Conservation (phyloP, 2,888 invertebrate species). For the Leptarthrus brevirostris region DNA sequence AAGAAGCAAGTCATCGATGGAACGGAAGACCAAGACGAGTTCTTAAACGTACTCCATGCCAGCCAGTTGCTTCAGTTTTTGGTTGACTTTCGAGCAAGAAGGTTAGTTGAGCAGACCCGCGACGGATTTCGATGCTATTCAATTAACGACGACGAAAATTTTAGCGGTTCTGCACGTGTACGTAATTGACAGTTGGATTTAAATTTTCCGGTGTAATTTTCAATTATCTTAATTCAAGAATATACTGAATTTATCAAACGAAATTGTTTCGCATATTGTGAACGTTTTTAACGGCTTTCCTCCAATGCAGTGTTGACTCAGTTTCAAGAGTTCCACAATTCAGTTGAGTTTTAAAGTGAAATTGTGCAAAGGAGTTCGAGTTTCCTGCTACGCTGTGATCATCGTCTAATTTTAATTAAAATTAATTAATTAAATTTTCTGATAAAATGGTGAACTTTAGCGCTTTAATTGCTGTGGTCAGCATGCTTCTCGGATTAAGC, state of each 20-base stretch:
- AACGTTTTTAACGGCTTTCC: too few species aligned
- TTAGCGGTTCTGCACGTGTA: not conserved
- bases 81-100: constrained; percentile 6
- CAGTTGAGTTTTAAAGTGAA: not conserved
- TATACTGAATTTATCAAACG: not conserved
- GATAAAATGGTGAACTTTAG: constrained; percentile 44
- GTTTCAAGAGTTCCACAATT: not conserved
- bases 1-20: too few species aligned
- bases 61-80: constrained; percentile 49
- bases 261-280: too few species aligned
- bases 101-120: not conserved
- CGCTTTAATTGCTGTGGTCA: constrained; percentile 50
- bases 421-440: too few species aligned
- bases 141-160: not conserved
- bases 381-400: not conserved
- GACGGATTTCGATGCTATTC: not conserved
- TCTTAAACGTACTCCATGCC: constrained; percentile 31
- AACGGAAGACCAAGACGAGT: constrained; percentile 9
- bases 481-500: constrained; percentile 54
- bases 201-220: not conserved
- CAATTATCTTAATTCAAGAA: not conserved
- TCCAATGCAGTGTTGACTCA: too few species aligned
- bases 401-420: too few species aligned
- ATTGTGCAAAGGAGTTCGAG: not conserved
- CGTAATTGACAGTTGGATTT: not conserved